These are phyloP conservation scores for Leptopilina syphax DNA, from an alignment of 2,888 invertebrate species.

Conservation along the genomic window DNA sequence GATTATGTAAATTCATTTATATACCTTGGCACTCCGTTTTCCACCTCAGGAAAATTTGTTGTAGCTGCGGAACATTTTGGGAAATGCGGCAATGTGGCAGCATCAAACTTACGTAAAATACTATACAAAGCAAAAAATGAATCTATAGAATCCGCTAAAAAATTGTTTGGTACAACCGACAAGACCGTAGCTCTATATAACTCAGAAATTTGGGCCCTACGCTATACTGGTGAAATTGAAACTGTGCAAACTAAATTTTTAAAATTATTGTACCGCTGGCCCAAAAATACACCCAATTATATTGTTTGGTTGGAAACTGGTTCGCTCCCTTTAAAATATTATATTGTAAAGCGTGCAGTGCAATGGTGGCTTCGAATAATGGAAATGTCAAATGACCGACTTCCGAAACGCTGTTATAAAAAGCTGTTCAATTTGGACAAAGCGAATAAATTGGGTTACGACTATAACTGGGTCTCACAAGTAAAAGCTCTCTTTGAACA, in stretches of 20 bases:
- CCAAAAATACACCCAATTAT: not conserved
- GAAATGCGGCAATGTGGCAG: slow-evolving; percentile 20
- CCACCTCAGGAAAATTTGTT: not conserved
- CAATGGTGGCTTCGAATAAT: not conserved
- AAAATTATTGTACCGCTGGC: not conserved
- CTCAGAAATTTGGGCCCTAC: not conserved
- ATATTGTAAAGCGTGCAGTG: not conserved
- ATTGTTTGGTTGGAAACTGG: not conserved
- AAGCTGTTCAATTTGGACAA: not conserved
- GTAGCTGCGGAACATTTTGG: slow-evolving; percentile 1
- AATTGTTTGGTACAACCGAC: not conserved
- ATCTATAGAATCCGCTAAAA: not conserved
- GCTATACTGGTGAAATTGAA: not conserved
- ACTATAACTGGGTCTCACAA: too few relatives aligned
- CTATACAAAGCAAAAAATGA: not conserved
- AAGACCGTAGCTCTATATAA: not conserved
- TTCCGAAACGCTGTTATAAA: not conserved
- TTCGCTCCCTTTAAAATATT: not conserved
- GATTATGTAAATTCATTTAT: slow-evolving; percentile 38
- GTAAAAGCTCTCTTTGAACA: not conserved
- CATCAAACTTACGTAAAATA: slow-evolving; percentile 8
- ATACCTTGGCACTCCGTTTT: slow-evolving; percentile 41
- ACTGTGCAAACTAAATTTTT: not conserved
- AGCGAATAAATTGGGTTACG: too few relatives aligned
- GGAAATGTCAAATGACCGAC: too few relatives aligned